Evolutionary conservation across 2,888 invertebrate genomes (phyloP).

Genomic region (Drosophila mimetica): DNA sequence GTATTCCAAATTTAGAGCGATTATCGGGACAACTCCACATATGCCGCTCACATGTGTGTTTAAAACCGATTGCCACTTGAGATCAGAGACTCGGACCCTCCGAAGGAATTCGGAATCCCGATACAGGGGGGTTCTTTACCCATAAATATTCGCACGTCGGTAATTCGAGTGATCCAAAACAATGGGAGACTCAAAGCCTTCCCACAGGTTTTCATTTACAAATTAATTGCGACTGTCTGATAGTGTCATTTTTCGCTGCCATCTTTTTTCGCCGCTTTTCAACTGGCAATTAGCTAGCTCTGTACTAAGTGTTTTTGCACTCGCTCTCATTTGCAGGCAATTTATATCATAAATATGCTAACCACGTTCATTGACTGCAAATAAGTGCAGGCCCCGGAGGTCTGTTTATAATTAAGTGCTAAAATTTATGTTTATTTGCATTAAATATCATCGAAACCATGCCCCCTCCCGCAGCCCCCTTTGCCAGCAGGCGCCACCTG

Average conservation of each 20-base stretch:
- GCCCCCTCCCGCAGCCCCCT: neutral
- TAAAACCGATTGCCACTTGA: conserved; percentile 66
- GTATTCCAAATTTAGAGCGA: conserved; percentile 71
- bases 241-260: conserved; percentile 42
- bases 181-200: conserved; percentile 48
- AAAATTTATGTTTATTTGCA: conserved; percentile 65
- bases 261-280: neutral
- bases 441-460: conserved; percentile 25
- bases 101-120: conserved; percentile 6
- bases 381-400: conserved; percentile 52
- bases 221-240: conserved; percentile 36
- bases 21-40: conserved; percentile 73
- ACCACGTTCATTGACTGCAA: conserved; percentile 59
- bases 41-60: conserved; percentile 57
- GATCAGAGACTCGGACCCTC: conserved; percentile 20
- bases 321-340: conserved; percentile 61
- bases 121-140: conserved; percentile 3
- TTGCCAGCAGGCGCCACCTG: conserved; percentile 66
- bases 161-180: conserved; percentile 32
- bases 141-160: conserved; percentile 40
- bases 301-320: conserved; percentile 34
- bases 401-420: conserved; percentile 78
- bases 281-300: conserved; percentile 56
- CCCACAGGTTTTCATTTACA: conserved; percentile 67
- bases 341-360: conserved; percentile 74